Conservation (phyloP, 2,888 invertebrate species). For the Cephus sareptanus region DNA sequence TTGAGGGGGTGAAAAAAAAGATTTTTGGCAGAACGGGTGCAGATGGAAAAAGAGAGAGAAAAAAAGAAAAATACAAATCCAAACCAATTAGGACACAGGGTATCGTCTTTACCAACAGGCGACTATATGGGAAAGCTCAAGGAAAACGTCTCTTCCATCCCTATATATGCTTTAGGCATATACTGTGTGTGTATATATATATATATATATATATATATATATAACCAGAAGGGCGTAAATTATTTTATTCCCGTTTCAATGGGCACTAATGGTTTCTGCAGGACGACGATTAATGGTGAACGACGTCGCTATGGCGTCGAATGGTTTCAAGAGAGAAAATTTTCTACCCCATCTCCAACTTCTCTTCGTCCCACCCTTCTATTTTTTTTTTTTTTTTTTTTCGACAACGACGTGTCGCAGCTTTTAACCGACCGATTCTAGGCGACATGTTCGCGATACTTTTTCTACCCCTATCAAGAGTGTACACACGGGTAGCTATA, state of each 20-base stretch:
- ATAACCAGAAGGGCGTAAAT: slow-evolving; percentile 37
- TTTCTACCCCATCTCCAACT: not conserved
- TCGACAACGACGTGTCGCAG: not conserved
- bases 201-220: not conserved
- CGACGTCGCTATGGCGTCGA: slow-evolving; percentile 12
- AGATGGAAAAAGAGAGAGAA: not conserved
- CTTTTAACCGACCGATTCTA: not conserved
- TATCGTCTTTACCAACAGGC: not conserved
- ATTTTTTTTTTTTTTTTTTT: not conserved
- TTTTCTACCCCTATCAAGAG: not conserved
- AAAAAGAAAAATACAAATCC: not conserved
- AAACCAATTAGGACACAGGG: not conserved
- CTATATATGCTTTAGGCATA: not conserved
- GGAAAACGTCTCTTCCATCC: not conserved
- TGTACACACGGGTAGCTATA: not conserved
- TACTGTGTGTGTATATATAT: not conserved
- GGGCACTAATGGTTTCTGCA: slow-evolving; percentile 46
- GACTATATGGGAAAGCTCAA: not conserved
- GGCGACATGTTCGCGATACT: not conserved
- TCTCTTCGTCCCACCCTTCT: not conserved
- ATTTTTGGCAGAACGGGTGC: not conserved
- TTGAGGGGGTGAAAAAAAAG: slow-evolving; percentile 14
- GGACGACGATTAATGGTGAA: slow-evolving; percentile 47
- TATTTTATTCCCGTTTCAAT: slow-evolving; percentile 48
- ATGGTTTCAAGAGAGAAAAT: not conserved